Percentiles rank a stretch among this genome's conserved stretches.
phyloP scores from a whole-genome alignment of 1,140 invertebrate genomes.

The Himalopsyche phryganea region DNA sequence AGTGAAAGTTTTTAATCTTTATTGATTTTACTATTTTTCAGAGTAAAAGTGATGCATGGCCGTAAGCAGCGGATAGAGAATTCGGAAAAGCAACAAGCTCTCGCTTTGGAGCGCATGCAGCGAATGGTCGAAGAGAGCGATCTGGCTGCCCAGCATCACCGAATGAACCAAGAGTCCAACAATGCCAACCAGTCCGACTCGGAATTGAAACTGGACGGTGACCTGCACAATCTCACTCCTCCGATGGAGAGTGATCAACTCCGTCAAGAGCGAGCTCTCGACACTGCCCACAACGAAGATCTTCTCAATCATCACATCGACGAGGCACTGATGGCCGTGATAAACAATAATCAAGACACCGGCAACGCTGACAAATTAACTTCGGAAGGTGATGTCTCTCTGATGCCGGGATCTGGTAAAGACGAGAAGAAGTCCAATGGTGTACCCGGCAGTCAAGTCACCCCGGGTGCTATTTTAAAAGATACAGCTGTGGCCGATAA shows the following conservation, averaged over 20 bases:
- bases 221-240: background rate
- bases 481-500: conserved; percentile 36
- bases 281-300: too few species aligned
- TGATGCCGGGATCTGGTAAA: too few species aligned
- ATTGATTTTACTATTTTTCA: too few species aligned
- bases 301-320: background rate
- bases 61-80: conserved; percentile 72
- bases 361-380: background rate
- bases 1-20: too few species aligned
- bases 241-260: background rate
- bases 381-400: too few species aligned
- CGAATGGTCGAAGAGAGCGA: conserved; percentile 45
- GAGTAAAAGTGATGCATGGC: conserved; percentile 68
- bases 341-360: background rate
- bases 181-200: conserved; percentile 6
- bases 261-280: too few species aligned
- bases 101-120: conserved; percentile 50
- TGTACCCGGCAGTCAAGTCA: background rate
- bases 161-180: background rate
- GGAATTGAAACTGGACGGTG: background rate
- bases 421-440: too few species aligned
- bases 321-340: background rate
- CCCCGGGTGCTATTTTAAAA: background rate
- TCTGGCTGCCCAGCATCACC: conserved; percentile 23
- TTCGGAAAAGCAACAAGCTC: conserved; percentile 60